Evolutionary conservation across 2,797 vertebrate species (phyloP).

Genomic region (Crenichthys baileyi): DNA sequence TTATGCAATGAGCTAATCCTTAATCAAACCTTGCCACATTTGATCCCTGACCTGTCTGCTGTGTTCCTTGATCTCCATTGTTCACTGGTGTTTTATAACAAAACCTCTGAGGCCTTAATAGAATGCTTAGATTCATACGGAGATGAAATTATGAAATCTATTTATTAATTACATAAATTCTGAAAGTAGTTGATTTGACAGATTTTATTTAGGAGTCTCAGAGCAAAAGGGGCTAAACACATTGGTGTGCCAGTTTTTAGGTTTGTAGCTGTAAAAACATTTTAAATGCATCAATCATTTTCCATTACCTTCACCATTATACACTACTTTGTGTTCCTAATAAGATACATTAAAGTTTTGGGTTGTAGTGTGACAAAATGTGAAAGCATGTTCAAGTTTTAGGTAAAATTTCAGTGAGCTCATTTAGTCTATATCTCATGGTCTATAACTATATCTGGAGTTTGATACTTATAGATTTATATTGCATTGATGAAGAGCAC

Average conservation of each 20-base stretch:
- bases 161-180: neutral
- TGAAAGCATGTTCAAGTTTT: neutral
- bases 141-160: neutral
- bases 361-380: neutral
- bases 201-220: neutral
- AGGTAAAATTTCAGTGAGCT: slow-evolving; percentile 1
- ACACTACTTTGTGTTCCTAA: neutral
- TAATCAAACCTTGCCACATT: neutral
- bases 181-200: neutral
- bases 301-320: neutral
- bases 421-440: neutral
- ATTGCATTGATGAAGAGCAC: slow-evolving; percentile 41
- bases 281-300: neutral
- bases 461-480: slow-evolving; percentile 2
- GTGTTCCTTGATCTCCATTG: neutral
- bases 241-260: neutral
- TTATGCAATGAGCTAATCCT: neutral
- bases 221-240: neutral
- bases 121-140: neutral
- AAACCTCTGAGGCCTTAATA: neutral
- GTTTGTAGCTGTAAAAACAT: neutral
- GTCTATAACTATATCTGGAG: neutral
- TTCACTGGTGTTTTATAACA: neutral
- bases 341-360: neutral
- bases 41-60: neutral